Base-by-base conservation (phyloP, 2,888 invertebrate genomes). In the Nezara viridula region DNA sequence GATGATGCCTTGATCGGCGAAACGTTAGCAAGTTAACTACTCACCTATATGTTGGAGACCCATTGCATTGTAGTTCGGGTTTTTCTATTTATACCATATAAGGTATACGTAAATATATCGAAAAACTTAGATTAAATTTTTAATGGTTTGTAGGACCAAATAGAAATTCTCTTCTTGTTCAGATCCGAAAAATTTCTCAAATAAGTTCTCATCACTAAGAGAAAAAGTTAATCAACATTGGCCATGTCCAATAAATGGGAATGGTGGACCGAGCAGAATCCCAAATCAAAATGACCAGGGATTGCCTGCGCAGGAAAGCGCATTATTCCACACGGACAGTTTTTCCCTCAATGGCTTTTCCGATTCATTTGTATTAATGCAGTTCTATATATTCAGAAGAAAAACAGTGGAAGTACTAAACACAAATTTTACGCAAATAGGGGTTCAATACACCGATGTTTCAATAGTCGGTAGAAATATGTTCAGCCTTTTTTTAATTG, bases 331-430 rank as follows among this genome's bases (percentile, higher is more conserved):
- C 66, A 19, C 37, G 37, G 21, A 0, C 66, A 73, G 66, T 73
- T 73, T 73, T 73, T 21, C 66, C 27, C 66, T 37, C 19, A 19
- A 73, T 37, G 19, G 21, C 66, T 37, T 73, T 73, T 73, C 66
- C 66, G 66, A 66, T 32, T 66, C 66, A 73, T 73, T 73, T 73
- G 37, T 73, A 37, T 73, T 73, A 73, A 73, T 73, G 66, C 66
- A 37, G 21, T 73, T 73, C 66, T 32, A 73, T 73, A 37, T 37
- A 73, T 37, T 73, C 66, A 37, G 66, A 60, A 60, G 60, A 60
- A 60, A 14, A 60, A 14, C 27, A 60, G 27, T 0, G 9, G 32
- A 16, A 73, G 19, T 32, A 37, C 66, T 21, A 37, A 21, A 2
- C 66, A 37, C 21, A 37, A 27, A 60, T 60, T 60, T 9, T 10